Conservation (phyloP, 2,113 vertebrate species). For the Crotalus tigris region DNA sequence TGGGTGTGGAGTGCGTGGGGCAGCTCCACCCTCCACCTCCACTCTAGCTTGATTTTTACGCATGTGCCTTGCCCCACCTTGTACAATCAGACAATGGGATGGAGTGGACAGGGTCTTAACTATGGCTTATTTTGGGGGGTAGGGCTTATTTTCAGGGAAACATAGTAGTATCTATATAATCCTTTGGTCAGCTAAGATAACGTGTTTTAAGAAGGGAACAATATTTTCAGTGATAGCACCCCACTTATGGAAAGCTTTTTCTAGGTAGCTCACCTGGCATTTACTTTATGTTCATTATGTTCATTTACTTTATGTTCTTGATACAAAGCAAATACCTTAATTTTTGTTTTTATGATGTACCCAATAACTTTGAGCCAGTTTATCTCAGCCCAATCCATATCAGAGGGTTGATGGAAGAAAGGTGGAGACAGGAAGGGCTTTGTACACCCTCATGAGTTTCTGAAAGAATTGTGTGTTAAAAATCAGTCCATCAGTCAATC, state of each 20-base stretch:
- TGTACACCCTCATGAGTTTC: background rate
- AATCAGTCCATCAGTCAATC: background rate
- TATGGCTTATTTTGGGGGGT: too few species aligned
- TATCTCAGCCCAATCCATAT: background rate
- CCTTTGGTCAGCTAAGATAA: background rate
- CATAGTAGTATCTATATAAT: background rate
- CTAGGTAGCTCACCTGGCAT: background rate
- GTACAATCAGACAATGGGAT: too few species aligned
- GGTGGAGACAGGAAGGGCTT: background rate
- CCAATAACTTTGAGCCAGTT: background rate
- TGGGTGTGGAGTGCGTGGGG: too few species aligned
- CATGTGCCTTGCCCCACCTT: too few species aligned
- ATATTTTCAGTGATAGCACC: background rate
- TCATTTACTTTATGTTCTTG: background rate
- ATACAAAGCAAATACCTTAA: background rate
- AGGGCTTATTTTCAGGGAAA: too few species aligned
- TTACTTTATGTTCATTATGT: background rate
- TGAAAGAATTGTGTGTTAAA: background rate
- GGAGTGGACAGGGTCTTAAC: too few species aligned
- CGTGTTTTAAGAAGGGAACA: background rate
- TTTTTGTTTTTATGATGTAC: background rate
- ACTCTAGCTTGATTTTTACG: too few species aligned
- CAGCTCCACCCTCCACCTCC: too few species aligned
- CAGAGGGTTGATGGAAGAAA: background rate
- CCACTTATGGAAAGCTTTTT: background rate